Evolutionary conservation across 2,888 invertebrate species (phyloP), one percentile per base, ranked within the genome.

Genomic region (Cylindroiulus punctatus): DNA sequence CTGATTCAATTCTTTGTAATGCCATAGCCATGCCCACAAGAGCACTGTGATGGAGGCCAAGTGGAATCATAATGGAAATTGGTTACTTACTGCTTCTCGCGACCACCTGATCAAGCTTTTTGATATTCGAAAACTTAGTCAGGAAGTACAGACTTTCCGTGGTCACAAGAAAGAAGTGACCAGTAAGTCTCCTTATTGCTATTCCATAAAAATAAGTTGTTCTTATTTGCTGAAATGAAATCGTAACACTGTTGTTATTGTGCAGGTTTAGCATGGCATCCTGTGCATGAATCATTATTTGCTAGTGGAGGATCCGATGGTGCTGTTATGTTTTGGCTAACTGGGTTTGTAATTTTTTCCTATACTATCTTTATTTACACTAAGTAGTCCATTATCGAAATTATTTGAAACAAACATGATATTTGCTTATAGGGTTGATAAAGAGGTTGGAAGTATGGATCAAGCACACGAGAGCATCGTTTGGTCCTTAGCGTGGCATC

Each of bases 401-500:
- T 36, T 36, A 36, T 36, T 36, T 44, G 7, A 36, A 36, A 26
- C 4, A 12, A 86, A 26, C 2, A 32, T 22, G 8, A 17, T 44
- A 8, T 12, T 44, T 65, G 17, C 84, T 86, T 87, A 84, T 86
- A 95, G 97, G 0, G 96, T 97, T 88, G 99, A 99, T 90, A 98
- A 98, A 91, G 99, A 99, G 93, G 97, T 99, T 57, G 99, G 99
- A 26, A 95, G 96, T 26, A 98, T 99, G 90, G 99, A 99, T 92
- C 96, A 98, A 90, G 99, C 99, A 2, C 99, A 99, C 91, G 99
- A 99, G 91, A 98, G 97, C 90, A 98, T 98, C 90, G 98, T 99
- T 4, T 99, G 99, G 99, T 97, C 98, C 19, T 93, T 99, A 90
- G 98, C 98, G 44, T 99, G 99, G 99, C 99, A 99, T 93, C 99